phyloP scores from a whole-genome alignment of 2,888 invertebrate species.

The Papilio elwesi region DNA sequence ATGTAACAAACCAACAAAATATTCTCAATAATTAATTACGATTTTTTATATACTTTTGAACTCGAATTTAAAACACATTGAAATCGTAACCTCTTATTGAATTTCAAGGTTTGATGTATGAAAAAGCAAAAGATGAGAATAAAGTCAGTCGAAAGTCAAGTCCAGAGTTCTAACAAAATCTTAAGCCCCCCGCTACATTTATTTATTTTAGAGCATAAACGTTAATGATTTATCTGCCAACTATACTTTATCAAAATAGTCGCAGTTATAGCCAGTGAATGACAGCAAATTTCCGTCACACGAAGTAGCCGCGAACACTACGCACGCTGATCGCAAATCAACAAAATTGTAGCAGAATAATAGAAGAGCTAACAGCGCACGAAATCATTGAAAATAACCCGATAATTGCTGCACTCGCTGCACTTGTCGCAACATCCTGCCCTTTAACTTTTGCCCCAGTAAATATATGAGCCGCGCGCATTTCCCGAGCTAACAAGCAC shows the following conservation, averaged over 20 bases:
- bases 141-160: too few species aligned
- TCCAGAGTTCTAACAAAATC: too few species aligned
- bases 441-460: conserved; percentile 48
- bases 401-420: conserved; percentile 62
- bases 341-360: conserved; percentile 66
- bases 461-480: conserved; percentile 48
- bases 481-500: conserved; percentile 46
- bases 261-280: conserved; percentile 49
- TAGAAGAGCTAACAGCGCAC: conserved; percentile 52
- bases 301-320: conserved; percentile 55
- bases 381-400: conserved; percentile 62
- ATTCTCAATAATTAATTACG: too few species aligned
- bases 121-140: too few species aligned
- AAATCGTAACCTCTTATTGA: too few species aligned
- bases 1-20: too few species aligned
- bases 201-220: too few species aligned
- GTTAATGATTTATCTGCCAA: conserved; percentile 19
- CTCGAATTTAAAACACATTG: too few species aligned
- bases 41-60: too few species aligned
- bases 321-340: conserved; percentile 58
- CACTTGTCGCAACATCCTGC: conserved; percentile 63
- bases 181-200: too few species aligned
- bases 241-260: conserved; percentile 40
- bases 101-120: too few species aligned
- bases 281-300: conserved; percentile 56